These are phyloP conservation scores for Epinephelus cyanopodus DNA, from an alignment of 2,113 vertebrate species.

Conservation along the genomic window DNA sequence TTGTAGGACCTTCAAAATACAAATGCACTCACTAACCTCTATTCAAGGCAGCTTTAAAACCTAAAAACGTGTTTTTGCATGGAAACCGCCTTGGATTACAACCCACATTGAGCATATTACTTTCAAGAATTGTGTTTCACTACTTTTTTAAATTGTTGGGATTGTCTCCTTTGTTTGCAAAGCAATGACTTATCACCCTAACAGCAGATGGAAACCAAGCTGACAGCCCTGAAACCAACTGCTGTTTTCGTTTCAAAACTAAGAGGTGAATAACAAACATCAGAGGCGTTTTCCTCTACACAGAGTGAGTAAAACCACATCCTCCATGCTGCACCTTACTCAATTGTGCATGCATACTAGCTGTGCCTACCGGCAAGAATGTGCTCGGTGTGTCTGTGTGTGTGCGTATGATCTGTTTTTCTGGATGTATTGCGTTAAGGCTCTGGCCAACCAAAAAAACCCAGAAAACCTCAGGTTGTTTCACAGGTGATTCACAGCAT, in stretches of 20 bases:
- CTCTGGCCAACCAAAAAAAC: slow-evolving; percentile 36
- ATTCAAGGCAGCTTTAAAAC: background rate
- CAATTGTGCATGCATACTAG: slow-evolving; percentile 32
- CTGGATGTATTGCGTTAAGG: slow-evolving; percentile 21
- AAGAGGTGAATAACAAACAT: slow-evolving; percentile 53
- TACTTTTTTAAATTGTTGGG: background rate
- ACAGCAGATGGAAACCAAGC: slow-evolving; percentile 7
- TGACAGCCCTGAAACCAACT: slow-evolving; percentile 28
- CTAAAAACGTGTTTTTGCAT: background rate
- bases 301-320: slow-evolving; percentile 67
- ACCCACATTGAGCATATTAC: background rate
- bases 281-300: slow-evolving; percentile 69
- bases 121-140: background rate
- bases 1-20: background rate
- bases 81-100: background rate
- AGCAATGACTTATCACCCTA: background rate
- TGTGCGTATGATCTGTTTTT: slow-evolving; percentile 19
- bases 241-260: slow-evolving; percentile 52
- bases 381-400: background rate
- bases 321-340: slow-evolving; percentile 41
- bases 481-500: background rate
- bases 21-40: background rate
- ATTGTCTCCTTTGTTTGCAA: background rate
- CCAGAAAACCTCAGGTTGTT: slow-evolving; percentile 42
- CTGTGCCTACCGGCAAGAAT: slow-evolving; percentile 2